These are phyloP conservation scores for Drosophila trapezifrons DNA, from an alignment of 1,140 invertebrate species.

Conservation along the genomic window DNA sequence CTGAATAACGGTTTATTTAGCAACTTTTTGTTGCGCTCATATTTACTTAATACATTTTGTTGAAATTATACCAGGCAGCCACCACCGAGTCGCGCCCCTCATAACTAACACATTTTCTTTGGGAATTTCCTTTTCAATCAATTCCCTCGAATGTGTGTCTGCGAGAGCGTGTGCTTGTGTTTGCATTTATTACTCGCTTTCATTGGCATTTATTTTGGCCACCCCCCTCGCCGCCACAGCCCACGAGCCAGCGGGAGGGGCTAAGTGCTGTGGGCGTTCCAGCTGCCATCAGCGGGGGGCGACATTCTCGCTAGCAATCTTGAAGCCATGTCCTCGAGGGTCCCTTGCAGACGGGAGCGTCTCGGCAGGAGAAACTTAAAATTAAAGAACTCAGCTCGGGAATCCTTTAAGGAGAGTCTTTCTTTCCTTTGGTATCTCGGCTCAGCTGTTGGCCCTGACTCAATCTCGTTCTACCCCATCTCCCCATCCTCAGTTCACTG, in stretches of 20 bases:
- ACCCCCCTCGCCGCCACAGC: conserved; percentile 13
- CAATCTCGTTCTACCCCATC: conserved; percentile 10
- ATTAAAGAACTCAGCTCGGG: conserved; percentile 29
- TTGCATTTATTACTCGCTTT: conserved; percentile 78
- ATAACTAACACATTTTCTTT: conserved; percentile 71
- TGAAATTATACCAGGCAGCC: conserved; percentile 68
- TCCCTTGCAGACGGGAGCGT: conserved; percentile 15
- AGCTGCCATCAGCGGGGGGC: conserved; percentile 4
- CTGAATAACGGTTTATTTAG: conserved; percentile 75
- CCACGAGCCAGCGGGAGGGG: conserved; percentile 1
- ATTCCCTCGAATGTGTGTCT: conserved; percentile 33
- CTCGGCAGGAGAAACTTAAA: conserved; percentile 26
- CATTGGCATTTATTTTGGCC: conserved; percentile 76
- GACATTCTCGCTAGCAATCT: conserved; percentile 16
- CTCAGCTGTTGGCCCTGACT: conserved; percentile 47
- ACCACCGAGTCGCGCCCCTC: conserved; percentile 47
- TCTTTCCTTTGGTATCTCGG: not conserved
- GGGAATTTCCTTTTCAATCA: conserved; percentile 67
- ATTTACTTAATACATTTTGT: conserved; percentile 83
- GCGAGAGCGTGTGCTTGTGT: conserved; percentile 41
- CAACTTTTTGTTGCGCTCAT: conserved; percentile 60
- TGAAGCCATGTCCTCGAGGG: conserved; percentile 28
- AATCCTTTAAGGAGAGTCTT: conserved; percentile 23
- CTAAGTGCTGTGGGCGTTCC: conserved; percentile 57
- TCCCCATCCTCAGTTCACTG: conserved; percentile 10